A percentile compares a stretch with the other conserved stretches of the same genome.
These are phyloP conservation scores for Rhabdophis nuchalis DNA, from an alignment of 2,797 vertebrate species.

Conservation along the genomic window DNA sequence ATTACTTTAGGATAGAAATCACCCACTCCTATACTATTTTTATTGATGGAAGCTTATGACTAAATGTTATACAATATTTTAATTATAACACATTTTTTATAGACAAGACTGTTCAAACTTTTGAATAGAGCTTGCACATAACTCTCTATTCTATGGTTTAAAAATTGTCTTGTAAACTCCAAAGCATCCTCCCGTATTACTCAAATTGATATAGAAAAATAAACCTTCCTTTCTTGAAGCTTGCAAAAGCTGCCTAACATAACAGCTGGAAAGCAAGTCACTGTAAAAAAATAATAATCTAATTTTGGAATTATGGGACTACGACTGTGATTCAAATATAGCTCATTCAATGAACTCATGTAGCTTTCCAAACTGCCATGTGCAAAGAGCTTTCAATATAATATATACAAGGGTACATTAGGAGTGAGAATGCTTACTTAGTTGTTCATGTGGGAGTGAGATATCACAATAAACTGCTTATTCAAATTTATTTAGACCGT, in stretches of 20 bases:
- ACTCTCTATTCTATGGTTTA: background rate
- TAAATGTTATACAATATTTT: background rate
- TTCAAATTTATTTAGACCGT: background rate
- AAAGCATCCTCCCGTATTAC: background rate
- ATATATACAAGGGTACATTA: conserved; percentile 1
- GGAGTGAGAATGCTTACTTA: background rate
- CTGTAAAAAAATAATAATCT: background rate
- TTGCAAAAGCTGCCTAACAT: background rate
- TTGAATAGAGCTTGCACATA: background rate
- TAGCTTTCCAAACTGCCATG: background rate
- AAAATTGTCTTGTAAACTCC: background rate
- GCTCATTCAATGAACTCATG: background rate
- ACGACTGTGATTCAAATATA: background rate
- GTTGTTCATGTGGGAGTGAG: background rate
- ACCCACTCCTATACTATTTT: background rate
- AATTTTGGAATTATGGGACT: background rate
- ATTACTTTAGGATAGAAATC: background rate
- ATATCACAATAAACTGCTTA: fast-evolving
- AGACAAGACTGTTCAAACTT: background rate
- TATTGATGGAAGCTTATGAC: background rate
- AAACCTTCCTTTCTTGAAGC: background rate
- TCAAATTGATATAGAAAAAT: background rate
- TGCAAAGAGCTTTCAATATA: background rate
- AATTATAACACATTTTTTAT: background rate
- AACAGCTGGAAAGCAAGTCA: background rate